phyloP scores from a whole-genome alignment of 2,888 invertebrate genomes.

The Apamea anceps region DNA sequence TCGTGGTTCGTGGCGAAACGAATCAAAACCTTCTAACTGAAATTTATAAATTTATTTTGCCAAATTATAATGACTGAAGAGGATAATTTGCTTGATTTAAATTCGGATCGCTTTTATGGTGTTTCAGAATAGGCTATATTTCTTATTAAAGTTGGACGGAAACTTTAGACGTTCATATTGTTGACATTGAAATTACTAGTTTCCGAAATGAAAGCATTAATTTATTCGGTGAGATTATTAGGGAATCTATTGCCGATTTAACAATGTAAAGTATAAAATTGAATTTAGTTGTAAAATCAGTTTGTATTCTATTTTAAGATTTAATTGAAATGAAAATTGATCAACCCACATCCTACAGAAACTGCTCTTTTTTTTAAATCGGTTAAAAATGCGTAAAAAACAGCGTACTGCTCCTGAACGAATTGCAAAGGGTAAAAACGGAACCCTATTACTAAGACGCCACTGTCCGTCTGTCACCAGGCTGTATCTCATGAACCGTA shows the following conservation, averaged over 20 bases:
- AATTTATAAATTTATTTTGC: conserved; percentile 86
- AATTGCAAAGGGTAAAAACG: neutral
- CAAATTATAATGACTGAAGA: conserved; percentile 81
- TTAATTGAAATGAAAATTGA: neutral
- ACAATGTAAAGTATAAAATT: conserved; percentile 7
- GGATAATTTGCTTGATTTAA: conserved; percentile 82
- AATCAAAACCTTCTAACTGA: conserved; percentile 86
- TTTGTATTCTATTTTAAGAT: neutral
- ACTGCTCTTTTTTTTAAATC: no score
- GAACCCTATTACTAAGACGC: no score
- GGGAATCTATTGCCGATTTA: neutral
- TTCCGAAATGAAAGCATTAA: conserved; percentile 45
- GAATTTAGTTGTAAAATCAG: neutral
- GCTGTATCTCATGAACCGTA: no score
- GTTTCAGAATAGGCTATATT: conserved; percentile 69
- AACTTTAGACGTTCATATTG: conserved; percentile 33
- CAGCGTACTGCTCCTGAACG: no score
- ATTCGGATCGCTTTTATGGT: conserved; percentile 75
- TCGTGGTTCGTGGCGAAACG: conserved; percentile 86
- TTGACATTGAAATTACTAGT: conserved; percentile 54
- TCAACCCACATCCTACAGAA: no score
- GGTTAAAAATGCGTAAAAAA: no score
- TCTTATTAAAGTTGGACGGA: conserved; percentile 65
- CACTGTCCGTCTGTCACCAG: no score
- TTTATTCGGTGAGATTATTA: conserved; percentile 28